Conservation (phyloP, 2,113 vertebrate species). For the Hystrix cristata region DNA sequence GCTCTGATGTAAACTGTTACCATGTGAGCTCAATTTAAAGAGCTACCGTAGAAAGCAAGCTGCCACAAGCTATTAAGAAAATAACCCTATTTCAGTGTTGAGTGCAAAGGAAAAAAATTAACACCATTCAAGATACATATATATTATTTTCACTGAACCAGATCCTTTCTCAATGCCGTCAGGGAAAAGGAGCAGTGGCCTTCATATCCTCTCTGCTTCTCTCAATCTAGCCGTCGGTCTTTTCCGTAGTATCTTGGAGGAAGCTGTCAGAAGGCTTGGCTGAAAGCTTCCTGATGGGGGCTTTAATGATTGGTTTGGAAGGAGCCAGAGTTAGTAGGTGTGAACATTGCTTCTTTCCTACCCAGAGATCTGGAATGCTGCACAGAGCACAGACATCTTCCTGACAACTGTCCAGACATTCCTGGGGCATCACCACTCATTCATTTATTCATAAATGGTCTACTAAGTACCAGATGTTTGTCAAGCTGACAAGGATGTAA, state of each 20-base stretch:
- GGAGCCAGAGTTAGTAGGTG: conserved; percentile 42
- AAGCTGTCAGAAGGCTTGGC: conserved; percentile 77
- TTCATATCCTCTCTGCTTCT: not conserved
- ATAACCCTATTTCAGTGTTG: conserved; percentile 80
- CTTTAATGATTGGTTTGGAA: conserved; percentile 76
- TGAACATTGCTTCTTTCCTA: not conserved
- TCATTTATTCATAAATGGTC: not conserved
- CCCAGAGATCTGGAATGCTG: not conserved
- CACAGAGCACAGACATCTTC: not conserved
- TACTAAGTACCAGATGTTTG: not conserved
- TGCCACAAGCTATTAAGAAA: conserved; percentile 83
- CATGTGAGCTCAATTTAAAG: conserved; percentile 79
- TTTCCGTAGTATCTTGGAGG: conserved; percentile 38
- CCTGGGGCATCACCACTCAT: not conserved
- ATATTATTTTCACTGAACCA: conserved; percentile 66
- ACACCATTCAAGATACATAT: conserved; percentile 71
- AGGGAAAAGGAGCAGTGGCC: not conserved
- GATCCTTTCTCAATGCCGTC: conserved; percentile 72
- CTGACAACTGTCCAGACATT: not conserved
- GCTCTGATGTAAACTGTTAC: conserved; percentile 80
- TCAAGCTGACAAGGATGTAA: not conserved
- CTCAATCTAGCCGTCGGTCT: conserved; percentile 11
- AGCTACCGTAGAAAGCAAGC: conserved; percentile 81
- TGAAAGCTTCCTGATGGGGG: conserved; percentile 74
- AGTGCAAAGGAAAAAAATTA: conserved; percentile 75